Evolutionary conservation across 30 jellyfish, hydroid and myxozoan genomes (phyloP).

Genomic region (Aurelia aurita complex sp. Pacific): DNA sequence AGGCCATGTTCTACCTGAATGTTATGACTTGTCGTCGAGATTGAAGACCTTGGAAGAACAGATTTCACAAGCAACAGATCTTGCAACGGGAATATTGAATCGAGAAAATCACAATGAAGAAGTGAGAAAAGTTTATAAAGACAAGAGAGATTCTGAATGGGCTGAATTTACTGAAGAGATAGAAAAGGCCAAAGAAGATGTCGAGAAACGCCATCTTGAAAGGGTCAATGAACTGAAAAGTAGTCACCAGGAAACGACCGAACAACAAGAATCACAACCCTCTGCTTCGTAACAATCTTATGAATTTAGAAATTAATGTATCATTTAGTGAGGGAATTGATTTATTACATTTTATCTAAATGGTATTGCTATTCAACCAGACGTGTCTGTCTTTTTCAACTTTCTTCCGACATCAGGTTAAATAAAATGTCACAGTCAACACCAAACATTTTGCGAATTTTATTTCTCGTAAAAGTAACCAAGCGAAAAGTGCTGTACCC

Average conservation of each 20-base stretch:
- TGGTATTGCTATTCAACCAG: too few species aligned
- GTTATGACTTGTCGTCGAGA: conserved; percentile 44
- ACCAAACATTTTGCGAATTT: too few species aligned
- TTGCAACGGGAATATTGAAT: conserved; percentile 28
- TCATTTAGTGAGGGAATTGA: too few species aligned
- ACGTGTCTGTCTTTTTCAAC: too few species aligned
- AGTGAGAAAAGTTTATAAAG: conserved; percentile 10
- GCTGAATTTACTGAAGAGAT: conserved; percentile 40
- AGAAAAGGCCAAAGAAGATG: conserved; percentile 61
- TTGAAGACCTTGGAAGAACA: conserved; percentile 27
- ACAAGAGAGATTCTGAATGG: conserved; percentile 68
- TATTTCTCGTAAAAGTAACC: too few species aligned
- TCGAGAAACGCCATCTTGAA: conserved; percentile 56
- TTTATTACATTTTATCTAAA: too few species aligned
- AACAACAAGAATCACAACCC: background rate
- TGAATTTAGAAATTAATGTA: background rate
- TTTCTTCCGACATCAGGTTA: too few species aligned
- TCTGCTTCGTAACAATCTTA: background rate
- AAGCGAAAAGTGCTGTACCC: too few species aligned
- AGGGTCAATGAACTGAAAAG: conserved; percentile 50
- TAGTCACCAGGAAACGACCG: background rate
- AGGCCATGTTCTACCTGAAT: conserved; percentile 51
- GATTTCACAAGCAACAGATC: conserved; percentile 17
- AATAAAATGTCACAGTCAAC: too few species aligned
- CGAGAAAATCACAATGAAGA: conserved; percentile 33